These are phyloP conservation scores for Hylaeus anthracinus DNA, from an alignment of 1,140 invertebrate species.

Conservation along the genomic window DNA sequence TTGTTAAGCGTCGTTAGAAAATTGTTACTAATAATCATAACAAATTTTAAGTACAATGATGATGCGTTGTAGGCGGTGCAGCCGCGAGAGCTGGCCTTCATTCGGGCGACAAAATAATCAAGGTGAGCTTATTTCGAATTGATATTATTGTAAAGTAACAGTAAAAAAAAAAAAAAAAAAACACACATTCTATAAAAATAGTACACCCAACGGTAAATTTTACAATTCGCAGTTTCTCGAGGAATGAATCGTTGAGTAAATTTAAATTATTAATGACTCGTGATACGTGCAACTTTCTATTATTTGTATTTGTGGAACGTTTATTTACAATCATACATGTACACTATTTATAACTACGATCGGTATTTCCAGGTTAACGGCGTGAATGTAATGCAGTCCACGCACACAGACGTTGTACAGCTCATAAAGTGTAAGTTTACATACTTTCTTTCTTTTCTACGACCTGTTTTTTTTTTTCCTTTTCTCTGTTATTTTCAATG, in stretches of 20 bases:
- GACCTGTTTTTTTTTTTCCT: constrained; percentile 38
- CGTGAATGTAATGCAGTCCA: constrained; percentile 92
- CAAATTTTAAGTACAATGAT: constrained; percentile 19
- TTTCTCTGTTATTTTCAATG: constrained; percentile 17
- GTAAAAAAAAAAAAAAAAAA: background rate
- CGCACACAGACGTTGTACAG: constrained; percentile 95
- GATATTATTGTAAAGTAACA: constrained; percentile 19
- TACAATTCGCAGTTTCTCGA: background rate
- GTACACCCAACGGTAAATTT: background rate
- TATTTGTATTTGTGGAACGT: background rate
- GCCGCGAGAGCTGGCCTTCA: constrained; percentile 96
- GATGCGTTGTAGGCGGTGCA: constrained; percentile 89
- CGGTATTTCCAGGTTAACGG: constrained; percentile 90
- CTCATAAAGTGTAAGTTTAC: constrained; percentile 93
- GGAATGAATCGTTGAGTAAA: background rate
- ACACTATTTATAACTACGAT: constrained; percentile 27
- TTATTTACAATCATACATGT: background rate
- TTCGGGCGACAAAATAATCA: constrained; percentile 96
- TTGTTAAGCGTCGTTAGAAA: background rate
- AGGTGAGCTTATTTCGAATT: constrained; percentile 83
- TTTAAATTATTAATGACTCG: background rate
- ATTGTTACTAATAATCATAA: background rate
- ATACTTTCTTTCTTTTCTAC: constrained; percentile 46
- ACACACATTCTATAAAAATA: background rate
- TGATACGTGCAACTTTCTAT: background rate